Percentiles rank a stretch among this genome's conserved stretches.
Evolutionary conservation across 2,888 invertebrate genomes (phyloP).

Genomic region (Xestia ashworthii): DNA sequence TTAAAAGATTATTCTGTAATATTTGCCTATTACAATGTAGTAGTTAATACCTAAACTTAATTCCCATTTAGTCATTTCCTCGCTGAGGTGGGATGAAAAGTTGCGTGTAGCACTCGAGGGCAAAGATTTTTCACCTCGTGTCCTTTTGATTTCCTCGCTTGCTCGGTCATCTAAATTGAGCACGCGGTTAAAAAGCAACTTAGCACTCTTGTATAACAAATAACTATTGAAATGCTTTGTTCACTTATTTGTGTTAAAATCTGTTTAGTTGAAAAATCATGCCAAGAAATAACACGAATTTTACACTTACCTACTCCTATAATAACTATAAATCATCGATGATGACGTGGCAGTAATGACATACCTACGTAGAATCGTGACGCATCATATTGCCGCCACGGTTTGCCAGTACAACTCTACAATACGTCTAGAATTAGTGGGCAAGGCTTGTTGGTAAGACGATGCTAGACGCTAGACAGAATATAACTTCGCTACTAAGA

Average conservation of each 20-base stretch:
- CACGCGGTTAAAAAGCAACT: too few species aligned
- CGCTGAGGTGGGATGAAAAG: too few species aligned
- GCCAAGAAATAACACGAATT: background rate
- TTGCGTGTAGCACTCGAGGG: too few species aligned
- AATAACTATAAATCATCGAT: background rate
- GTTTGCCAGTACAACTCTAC: background rate
- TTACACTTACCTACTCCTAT: background rate
- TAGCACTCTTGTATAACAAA: too few species aligned
- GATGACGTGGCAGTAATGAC: background rate
- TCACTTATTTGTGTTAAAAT: background rate
- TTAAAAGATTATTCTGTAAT: too few species aligned
- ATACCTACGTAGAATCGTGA: background rate
- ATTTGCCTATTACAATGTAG: too few species aligned
- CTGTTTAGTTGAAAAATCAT: background rate
- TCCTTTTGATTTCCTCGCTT: too few species aligned
- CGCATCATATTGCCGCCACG: background rate
- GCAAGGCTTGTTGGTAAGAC: background rate
- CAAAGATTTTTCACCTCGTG: too few species aligned
- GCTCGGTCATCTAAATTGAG: too few species aligned
- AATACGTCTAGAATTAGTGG: background rate
- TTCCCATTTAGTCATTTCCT: too few species aligned
- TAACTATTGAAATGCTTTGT: background rate
- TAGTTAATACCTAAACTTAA: too few species aligned
- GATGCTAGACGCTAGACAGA: background rate
- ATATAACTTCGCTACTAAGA: conserved; percentile 44